These are phyloP conservation scores for Poeciliopsis prolifica DNA, from an alignment of 2,113 vertebrate genomes.

Conservation along the genomic window DNA sequence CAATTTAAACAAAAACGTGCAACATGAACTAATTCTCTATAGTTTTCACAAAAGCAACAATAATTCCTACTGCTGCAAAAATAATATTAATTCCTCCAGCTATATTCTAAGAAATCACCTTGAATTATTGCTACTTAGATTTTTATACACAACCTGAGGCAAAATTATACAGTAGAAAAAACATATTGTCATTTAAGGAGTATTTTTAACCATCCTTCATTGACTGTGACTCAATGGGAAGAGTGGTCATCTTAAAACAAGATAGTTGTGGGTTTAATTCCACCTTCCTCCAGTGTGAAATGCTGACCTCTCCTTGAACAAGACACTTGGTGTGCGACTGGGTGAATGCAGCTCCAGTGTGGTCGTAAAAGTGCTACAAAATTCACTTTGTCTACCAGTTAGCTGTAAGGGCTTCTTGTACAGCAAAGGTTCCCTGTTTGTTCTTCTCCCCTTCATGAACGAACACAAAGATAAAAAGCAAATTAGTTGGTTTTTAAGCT, in stretches of 20 bases:
- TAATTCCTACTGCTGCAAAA: not conserved
- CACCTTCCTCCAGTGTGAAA: not conserved
- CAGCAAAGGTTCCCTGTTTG: not conserved
- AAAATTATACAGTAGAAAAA: not conserved
- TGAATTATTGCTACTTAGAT: not conserved
- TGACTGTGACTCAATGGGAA: not conserved
- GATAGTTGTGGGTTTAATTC: not conserved
- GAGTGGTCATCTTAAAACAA: not conserved
- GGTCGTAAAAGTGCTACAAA: not conserved
- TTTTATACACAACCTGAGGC: not conserved
- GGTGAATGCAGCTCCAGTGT: not conserved
- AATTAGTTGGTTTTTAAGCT: not conserved
- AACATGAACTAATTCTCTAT: too few species aligned
- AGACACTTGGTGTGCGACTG: not conserved
- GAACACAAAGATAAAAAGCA: too few species aligned
- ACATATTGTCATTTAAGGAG: not conserved
- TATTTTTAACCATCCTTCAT: not conserved
- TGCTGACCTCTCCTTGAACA: not conserved
- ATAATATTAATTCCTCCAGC: not conserved
- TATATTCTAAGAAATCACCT: not conserved
- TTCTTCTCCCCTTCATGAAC: not conserved
- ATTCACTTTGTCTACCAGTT: not conserved
- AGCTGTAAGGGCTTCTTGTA: not conserved
- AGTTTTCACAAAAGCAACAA: not conserved
- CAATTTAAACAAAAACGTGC: too few species aligned